Conservation (phyloP, 2,113 vertebrate genomes). For the Hemiprocne comata region DNA sequence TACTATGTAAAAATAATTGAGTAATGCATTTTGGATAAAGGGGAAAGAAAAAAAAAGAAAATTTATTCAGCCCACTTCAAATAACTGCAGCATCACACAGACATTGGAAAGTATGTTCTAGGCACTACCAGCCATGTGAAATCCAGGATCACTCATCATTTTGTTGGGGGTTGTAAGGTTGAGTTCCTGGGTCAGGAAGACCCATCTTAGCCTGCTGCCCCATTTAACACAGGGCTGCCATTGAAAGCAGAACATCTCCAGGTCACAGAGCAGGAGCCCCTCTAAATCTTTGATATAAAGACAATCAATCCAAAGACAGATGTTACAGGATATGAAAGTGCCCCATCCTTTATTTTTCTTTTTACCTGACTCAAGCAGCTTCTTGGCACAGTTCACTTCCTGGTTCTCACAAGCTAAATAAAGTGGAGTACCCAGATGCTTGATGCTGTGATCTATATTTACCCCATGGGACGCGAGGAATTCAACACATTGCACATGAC, state of each 20-base stretch:
- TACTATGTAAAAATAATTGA: background rate
- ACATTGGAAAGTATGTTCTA: background rate
- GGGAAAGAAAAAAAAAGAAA: background rate
- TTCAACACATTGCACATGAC: conserved; percentile 81
- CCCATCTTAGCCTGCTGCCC: background rate
- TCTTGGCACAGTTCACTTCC: conserved; percentile 78
- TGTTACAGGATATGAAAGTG: background rate
- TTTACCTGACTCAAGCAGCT: conserved; percentile 87
- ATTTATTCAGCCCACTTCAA: background rate
- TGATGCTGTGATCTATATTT: conserved; percentile 78
- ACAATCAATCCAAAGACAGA: background rate
- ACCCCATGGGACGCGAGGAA: conserved; percentile 71
- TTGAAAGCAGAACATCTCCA: background rate
- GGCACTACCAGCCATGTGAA: background rate
- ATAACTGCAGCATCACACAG: background rate
- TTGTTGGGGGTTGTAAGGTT: background rate
- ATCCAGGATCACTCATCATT: background rate
- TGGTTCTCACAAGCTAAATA: conserved; percentile 84
- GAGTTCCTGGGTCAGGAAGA: background rate
- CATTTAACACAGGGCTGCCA: background rate
- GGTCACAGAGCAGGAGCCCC: background rate
- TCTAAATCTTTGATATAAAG: background rate
- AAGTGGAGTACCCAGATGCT: conserved; percentile 82
- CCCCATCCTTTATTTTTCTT: background rate
- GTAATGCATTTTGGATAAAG: background rate